A percentile compares a stretch with the other conserved stretches of the same genome.
These are phyloP conservation scores for Catonia carolina DNA, from an alignment of 2,888 invertebrate genomes.

Conservation along the genomic window DNA sequence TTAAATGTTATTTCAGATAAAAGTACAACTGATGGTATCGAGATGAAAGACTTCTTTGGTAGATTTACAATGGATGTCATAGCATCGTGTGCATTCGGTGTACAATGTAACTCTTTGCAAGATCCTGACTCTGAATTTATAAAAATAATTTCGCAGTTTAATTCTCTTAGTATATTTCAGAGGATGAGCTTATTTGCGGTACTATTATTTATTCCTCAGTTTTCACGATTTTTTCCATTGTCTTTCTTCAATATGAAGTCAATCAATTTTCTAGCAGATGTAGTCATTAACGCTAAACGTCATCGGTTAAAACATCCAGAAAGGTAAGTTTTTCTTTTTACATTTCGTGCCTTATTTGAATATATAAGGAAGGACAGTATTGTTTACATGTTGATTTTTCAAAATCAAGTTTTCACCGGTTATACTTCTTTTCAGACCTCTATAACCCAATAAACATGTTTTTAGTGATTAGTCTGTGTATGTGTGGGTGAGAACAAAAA, in stretches of 20 bases:
- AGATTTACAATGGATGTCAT: conserved; percentile 52
- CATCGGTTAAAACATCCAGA: conserved; percentile 24
- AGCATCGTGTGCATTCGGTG: conserved; percentile 52
- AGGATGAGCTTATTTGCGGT: conserved; percentile 32
- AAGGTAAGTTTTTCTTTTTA: no score
- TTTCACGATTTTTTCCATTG: conserved; percentile 31
- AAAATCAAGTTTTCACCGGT: no score
- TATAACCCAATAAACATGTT: no score
- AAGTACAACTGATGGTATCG: conserved; percentile 42
- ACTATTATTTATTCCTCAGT: conserved; percentile 29
- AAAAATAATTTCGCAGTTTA: conserved; percentile 37
- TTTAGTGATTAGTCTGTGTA: no score
- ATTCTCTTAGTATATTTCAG: conserved; percentile 27
- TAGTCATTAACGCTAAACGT: conserved; percentile 32
- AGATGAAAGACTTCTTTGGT: conserved; percentile 51
- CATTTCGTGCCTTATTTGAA: no score
- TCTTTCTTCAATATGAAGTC: conserved; percentile 35
- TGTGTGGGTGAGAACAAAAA: no score
- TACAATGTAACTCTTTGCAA: conserved; percentile 48
- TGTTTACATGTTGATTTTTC: no score
- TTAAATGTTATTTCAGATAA: no score
- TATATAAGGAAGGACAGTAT: no score
- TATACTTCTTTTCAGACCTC: no score
- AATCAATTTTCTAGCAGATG: conserved; percentile 31
- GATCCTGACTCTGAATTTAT: conserved; percentile 48